A percentile compares a stretch with the other conserved stretches of the same genome.
These are phyloP conservation scores for Prunella strophiata DNA, from an alignment of 2,797 vertebrate genomes.

Conservation along the genomic window DNA sequence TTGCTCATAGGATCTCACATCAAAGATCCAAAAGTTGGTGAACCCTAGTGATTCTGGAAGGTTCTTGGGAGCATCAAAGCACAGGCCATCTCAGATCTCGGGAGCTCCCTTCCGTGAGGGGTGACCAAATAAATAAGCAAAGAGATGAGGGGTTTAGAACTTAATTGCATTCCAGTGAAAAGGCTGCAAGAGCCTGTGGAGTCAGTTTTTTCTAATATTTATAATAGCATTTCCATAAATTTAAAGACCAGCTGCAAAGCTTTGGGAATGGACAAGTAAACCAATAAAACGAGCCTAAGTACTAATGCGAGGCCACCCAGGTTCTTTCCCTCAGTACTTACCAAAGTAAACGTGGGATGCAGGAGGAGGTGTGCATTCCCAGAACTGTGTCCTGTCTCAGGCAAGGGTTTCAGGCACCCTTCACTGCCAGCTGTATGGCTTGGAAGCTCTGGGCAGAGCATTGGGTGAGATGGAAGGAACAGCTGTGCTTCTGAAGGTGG, in stretches of 20 bases:
- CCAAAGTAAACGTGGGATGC: neutral
- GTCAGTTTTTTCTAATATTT: conserved; percentile 37
- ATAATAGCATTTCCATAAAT: conserved; percentile 31
- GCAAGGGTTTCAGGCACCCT: neutral
- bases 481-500: neutral
- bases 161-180: neutral
- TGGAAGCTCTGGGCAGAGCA: neutral
- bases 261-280: conserved; percentile 36
- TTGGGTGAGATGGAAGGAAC: neutral
- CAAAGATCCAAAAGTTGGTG: neutral
- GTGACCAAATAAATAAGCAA: neutral
- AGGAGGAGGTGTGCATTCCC: neutral
- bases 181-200: neutral
- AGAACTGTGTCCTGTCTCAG: neutral
- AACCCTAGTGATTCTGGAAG: neutral
- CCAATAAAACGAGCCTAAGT: conserved; percentile 24
- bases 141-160: neutral
- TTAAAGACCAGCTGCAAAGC: conserved; percentile 32
- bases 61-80: neutral
- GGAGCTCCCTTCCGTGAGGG: neutral
- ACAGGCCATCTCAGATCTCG: neutral
- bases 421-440: neutral
- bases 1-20: neutral
- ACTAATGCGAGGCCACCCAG: conserved; percentile 11
- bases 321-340: neutral